Conservation (phyloP, 2,113 vertebrate species). For the Barnardius zonarius region DNA sequence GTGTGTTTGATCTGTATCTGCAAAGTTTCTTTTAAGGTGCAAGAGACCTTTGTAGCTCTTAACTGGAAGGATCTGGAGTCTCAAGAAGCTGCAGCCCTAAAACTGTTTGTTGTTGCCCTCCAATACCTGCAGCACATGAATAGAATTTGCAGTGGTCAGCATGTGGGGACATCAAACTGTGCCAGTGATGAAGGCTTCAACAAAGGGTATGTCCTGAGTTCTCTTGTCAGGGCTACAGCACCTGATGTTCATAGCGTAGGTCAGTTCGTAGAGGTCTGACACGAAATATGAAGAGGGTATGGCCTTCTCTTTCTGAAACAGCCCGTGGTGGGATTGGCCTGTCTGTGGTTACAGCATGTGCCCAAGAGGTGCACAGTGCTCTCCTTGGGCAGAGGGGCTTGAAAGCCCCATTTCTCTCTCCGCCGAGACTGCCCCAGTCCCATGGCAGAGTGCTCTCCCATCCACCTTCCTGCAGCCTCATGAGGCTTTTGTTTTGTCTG, state of each 20-base stretch:
- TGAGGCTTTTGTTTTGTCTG: not conserved
- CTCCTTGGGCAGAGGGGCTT: not conserved
- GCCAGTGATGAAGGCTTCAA: not conserved
- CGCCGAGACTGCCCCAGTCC: not conserved
- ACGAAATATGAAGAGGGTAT: not conserved
- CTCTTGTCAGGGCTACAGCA: not conserved
- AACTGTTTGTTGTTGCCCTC: not conserved
- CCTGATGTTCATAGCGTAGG: not conserved
- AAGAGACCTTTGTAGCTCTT: not conserved
- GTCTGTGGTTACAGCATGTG: not conserved
- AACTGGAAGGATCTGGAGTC: not conserved
- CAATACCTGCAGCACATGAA: not conserved
- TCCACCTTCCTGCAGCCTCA: not conserved
- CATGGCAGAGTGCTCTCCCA: not conserved
- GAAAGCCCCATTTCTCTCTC: not conserved
- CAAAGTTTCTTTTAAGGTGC: not conserved
- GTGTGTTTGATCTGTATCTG: not conserved
- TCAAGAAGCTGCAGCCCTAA: not conserved
- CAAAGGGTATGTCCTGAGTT: not conserved
- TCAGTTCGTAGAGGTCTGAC: not conserved
- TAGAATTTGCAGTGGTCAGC: not conserved
- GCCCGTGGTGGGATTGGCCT: accelerated
- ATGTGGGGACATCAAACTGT: not conserved
- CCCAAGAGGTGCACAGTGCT: not conserved
- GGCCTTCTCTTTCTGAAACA: not conserved